Percentiles rank a stretch among this genome's conserved stretches.
Evolutionary conservation across 2,888 invertebrate genomes (phyloP).

Genomic region (Agrochola circellaris): DNA sequence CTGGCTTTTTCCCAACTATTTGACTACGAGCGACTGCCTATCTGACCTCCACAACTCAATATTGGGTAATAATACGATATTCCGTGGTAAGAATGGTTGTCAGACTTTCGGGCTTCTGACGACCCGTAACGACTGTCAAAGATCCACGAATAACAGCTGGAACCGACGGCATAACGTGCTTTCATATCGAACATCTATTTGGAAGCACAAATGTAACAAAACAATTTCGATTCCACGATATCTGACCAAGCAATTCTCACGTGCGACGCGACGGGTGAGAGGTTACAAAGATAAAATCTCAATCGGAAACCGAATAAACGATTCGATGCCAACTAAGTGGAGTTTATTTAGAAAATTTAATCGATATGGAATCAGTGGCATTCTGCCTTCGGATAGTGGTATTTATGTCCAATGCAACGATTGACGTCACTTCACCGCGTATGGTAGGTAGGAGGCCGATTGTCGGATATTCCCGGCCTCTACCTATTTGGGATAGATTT

Average conservation of each 20-base stretch:
- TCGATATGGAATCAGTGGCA: conserved; percentile 23
- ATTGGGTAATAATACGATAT: too few species aligned
- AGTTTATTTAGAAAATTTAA: conserved; percentile 22
- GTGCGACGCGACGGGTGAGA: background rate
- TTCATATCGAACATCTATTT: background rate
- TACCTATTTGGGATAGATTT: conserved; percentile 14
- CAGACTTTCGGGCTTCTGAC: too few species aligned
- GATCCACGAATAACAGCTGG: too few species aligned
- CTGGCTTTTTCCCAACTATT: too few species aligned
- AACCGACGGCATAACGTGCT: too few species aligned
- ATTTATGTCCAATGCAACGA: conserved; percentile 52
- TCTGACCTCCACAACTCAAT: too few species aligned
- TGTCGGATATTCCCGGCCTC: conserved; percentile 20
- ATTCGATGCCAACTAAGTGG: background rate
- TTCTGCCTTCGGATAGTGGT: background rate
- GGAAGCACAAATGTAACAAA: background rate
- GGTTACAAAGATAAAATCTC: conserved; percentile 25
- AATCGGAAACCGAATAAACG: conserved; percentile 15
- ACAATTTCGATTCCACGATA: background rate
- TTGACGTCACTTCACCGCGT: conserved; percentile 39
- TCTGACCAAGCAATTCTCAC: conserved; percentile 14
- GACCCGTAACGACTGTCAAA: too few species aligned
- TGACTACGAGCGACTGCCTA: too few species aligned
- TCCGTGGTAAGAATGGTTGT: too few species aligned
- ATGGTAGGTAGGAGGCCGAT: conserved; percentile 13